Conservation (phyloP, 2,797 vertebrate genomes). For the Columba guinea region DNA sequence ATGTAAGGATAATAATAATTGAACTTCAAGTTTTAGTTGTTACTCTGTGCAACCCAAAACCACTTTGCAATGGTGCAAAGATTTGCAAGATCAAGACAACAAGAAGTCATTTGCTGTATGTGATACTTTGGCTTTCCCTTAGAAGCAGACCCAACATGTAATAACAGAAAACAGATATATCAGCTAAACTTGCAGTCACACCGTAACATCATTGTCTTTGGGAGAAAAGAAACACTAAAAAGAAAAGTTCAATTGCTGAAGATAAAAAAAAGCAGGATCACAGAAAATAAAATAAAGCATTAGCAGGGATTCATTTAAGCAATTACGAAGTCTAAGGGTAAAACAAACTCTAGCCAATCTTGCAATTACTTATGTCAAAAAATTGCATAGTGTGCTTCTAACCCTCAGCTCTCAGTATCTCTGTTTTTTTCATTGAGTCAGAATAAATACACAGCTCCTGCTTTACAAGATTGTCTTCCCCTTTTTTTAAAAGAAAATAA, state of each 20-base stretch:
- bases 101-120: rapidly evolving
- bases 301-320: not conserved
- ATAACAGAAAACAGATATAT: not conserved
- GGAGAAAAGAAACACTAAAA: not conserved
- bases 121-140: not conserved
- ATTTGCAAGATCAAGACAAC: not conserved
- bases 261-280: not conserved
- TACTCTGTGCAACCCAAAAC: not conserved
- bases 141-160: not conserved
- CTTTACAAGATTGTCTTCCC: conserved; percentile 46
- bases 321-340: not conserved
- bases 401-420: not conserved
- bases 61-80: not conserved
- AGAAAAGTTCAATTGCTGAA: not conserved
- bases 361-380: not conserved
- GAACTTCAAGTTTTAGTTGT: not conserved
- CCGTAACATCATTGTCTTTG: rapidly evolving
- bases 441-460: conserved; percentile 68
- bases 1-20: not conserved
- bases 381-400: not conserved
- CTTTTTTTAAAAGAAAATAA: not conserved
- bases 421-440: conserved; percentile 28
- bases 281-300: not conserved
- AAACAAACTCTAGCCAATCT: conserved; percentile 27
- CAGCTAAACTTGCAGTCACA: not conserved